Base-by-base conservation (phyloP, 2,888 invertebrate genomes). In the Neoitamus cyanurus region DNA sequence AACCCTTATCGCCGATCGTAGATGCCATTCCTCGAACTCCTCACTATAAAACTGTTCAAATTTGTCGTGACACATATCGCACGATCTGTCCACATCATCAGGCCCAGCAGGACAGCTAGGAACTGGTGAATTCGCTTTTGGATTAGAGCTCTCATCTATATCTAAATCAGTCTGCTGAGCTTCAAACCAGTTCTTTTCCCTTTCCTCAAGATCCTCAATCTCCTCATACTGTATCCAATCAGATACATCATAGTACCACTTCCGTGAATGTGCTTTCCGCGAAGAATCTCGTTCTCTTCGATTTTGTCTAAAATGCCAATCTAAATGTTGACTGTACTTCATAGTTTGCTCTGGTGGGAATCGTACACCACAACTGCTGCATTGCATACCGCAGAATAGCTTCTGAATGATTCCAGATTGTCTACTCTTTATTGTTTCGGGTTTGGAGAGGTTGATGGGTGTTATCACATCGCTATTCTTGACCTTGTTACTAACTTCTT, bases 231-330 rank as follows among this genome's bases (percentile, higher is more conserved):
- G 96, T 89, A 97, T 94, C 98, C 98, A 98, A 92, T 98, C 98
- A 84, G 95, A 93, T 34, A 96, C 92, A 88, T 96, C 95, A 89
- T 97, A 98, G 91, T 96, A 98, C 97, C 98, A 98, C 88, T 95
- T 94, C 2, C 98, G 92, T 34, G 95, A 95, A 88, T 96, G 95
- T 0, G 97, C 96, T 82, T 97, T 95, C 11, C 97, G 93, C 0
- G 95, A 95, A 0, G 96, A 96, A 89, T 97, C 97, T 87, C 97
- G 94, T 88, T 97, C 97, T 83, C 95, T 93, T 1, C 97, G 92
- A 92, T 99, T 99, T 91, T 97, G 97, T 0, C 98, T 92, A 92
- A 99, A 99, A 92, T 99, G 99, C 99, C 99, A 99, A 92, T 99
- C 99, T 85, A 99, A 93, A 92, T 99, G 99, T 90, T 97, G 97